Base-by-base conservation (phyloP, 2,888 invertebrate species). In the Ptilodon capucinus region DNA sequence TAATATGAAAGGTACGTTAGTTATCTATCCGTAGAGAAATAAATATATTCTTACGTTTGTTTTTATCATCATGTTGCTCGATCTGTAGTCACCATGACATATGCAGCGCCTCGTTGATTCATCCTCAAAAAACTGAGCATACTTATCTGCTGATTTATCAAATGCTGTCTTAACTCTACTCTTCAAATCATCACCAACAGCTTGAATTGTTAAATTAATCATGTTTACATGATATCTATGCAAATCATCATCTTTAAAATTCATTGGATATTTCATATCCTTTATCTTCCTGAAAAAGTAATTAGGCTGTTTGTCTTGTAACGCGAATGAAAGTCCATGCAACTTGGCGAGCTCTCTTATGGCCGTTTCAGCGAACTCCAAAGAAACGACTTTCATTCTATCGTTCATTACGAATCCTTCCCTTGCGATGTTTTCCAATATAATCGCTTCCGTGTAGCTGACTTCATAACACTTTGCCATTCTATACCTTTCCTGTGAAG, bases 21-120 rank as follows among this genome's bases (percentile, higher is more conserved):
- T n/a, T n/a, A n/a, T n/a, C n/a, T n/a, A n/a, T n/a, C n/a, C n/a
- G n/a, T n/a, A n/a, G n/a, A n/a, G n/a, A n/a, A n/a, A n/a, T n/a
- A n/a, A n/a, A n/a, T n/a, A n/a, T 30, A 16, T 44, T 74, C 81
- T 76, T 67, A 86, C 86, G 14, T 32, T 42, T 55, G 76, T 67
- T 57, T 75, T 81, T 9, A 60, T 42, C 62, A 87, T 52, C 16
- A 86, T 67, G 59, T 87, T 86, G 44, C 75, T 81, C 13, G 74
- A 65, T 50, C 76, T 78, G 42, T 72, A 87, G 60, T 86, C 86
- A 0, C 86, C 85, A 51, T 86, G 85, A 38, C 78, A 75, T 5
- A 86, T 43, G 44, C 76, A 77, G 16, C 64, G 50, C n/a, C 63
- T 28, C 2, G 44, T 40, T 8, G 48, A 47, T 18, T 54, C 52